phyloP scores from a whole-genome alignment of 2,888 invertebrate species.

The Xiphydria camelus region DNA sequence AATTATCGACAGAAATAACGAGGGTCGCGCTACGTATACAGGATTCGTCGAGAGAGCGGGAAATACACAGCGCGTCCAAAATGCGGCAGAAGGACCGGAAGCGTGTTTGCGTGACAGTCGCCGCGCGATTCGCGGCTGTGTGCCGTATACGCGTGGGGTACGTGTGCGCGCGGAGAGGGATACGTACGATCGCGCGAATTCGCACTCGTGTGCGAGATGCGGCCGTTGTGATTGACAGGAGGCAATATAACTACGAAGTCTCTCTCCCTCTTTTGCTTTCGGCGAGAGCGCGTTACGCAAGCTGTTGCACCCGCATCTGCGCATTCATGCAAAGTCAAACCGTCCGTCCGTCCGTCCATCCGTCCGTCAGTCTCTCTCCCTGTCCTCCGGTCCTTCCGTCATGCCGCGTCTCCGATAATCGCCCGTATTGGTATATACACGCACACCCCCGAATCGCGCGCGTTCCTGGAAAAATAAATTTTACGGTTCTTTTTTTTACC shows the following conservation, averaged over 20 bases:
- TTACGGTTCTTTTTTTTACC: too few species aligned
- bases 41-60: too few species aligned
- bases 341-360: constrained; percentile 33
- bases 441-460: too few species aligned
- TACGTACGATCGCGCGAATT: constrained; percentile 13
- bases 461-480: too few species aligned
- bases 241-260: constrained; percentile 55
- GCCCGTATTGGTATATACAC: too few species aligned
- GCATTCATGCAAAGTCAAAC: constrained; percentile 57
- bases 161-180: constrained; percentile 7
- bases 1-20: too few species aligned
- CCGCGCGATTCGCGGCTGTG: constrained; percentile 6
- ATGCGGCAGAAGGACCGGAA: too few species aligned
- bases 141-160: not conserved
- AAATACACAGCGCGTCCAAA: too few species aligned
- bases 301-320: constrained; percentile 59
- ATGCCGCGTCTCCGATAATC: constrained; percentile 47
- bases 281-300: constrained; percentile 56
- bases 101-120: constrained; percentile 2
- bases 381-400: constrained; percentile 29
- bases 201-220: constrained; percentile 28
- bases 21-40: too few species aligned
- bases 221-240: constrained; percentile 57
- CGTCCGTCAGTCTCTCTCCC: constrained; percentile 31
- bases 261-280: constrained; percentile 50